Conservation (phyloP, 2,888 invertebrate genomes). For the Aleiodes testaceus region DNA sequence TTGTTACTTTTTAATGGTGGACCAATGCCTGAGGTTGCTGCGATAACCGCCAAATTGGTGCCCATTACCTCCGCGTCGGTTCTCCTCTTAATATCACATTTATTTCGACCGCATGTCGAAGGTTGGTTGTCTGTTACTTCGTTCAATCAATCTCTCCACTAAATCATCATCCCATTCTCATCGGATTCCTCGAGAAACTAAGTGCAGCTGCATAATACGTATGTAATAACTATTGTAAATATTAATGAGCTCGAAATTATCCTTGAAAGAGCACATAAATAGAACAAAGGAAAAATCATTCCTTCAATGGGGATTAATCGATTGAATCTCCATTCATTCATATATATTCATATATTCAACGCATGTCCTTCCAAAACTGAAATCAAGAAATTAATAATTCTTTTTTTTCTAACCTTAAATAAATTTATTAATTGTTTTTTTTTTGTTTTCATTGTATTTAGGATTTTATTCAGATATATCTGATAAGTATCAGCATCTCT, state of each 20-base stretch:
- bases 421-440: too few relatives aligned
- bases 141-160: not conserved
- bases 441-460: not conserved
- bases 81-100: not conserved
- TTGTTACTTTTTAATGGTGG: too few relatives aligned
- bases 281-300: not conserved
- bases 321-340: too few relatives aligned
- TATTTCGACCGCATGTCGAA: not conserved
- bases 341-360: too few relatives aligned
- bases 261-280: not conserved
- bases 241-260: not conserved
- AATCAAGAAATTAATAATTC: too few relatives aligned
- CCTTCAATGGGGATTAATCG: too few relatives aligned
- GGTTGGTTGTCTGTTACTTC: not conserved
- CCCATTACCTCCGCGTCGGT: not conserved
- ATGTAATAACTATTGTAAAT: not conserved
- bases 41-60: conserved; percentile 3
- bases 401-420: too few relatives aligned
- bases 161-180: not conserved
- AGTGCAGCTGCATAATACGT: not conserved
- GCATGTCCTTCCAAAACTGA: too few relatives aligned
- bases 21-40: not conserved
- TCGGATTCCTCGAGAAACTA: not conserved
- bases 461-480: not conserved
- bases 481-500: conserved; percentile 36